phyloP scores from a whole-genome alignment of 2,113 vertebrate species.

The Engraulis encrasicolus region DNA sequence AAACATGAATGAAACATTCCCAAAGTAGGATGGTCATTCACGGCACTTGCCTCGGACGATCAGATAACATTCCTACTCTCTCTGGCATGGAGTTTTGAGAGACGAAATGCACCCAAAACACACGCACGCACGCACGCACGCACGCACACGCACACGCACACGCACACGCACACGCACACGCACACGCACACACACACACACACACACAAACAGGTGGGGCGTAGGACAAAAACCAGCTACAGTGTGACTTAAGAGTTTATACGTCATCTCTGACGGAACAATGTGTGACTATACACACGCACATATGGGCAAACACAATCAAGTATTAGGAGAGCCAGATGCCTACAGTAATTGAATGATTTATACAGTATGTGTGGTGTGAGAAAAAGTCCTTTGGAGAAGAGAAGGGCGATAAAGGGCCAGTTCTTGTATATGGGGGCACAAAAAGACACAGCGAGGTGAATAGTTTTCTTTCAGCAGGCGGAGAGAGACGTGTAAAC shows the following conservation, averaged over 20 bases:
- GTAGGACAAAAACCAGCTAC: not conserved
- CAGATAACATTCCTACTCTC: constrained; percentile 18
- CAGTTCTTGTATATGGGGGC: not conserved
- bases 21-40: not conserved
- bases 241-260: not conserved
- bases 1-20: not conserved
- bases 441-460: not conserved
- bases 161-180: not conserved
- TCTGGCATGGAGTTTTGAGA: not conserved
- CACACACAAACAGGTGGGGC: not conserved
- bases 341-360: not conserved
- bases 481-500: constrained; percentile 1
- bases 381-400: not conserved
- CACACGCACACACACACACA: not conserved
- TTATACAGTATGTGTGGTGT: not conserved
- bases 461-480: not conserved
- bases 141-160: not conserved
- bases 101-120: constrained; percentile 5
- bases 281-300: not conserved
- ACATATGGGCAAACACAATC: not conserved
- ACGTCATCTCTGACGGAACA: not conserved
- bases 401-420: too few relatives aligned
- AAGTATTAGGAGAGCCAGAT: not conserved
- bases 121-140: not conserved
- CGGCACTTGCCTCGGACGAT: not conserved